Conservation (phyloP, 2,888 invertebrate genomes). For the Nysson spinosus region DNA sequence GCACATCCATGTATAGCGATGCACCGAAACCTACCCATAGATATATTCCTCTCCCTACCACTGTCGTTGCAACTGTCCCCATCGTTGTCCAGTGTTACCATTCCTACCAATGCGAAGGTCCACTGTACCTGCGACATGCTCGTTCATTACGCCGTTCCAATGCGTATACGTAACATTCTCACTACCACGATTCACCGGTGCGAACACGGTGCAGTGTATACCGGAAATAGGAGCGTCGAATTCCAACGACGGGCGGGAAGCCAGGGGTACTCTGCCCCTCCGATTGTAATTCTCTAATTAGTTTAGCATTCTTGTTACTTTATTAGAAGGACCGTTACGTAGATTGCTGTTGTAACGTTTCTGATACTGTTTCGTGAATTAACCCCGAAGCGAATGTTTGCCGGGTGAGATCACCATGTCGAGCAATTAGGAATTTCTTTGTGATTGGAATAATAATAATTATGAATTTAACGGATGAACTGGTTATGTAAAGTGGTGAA, state of each 20-base stretch:
- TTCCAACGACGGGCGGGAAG: conserved; percentile 19
- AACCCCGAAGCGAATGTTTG: too few relatives aligned
- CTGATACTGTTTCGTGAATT: neutral
- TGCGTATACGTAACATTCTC: conserved; percentile 18
- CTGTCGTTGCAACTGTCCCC: conserved; percentile 18
- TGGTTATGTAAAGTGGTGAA: too few relatives aligned
- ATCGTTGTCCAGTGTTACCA: conserved; percentile 7
- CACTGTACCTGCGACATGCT: conserved; percentile 30
- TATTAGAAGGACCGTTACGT: neutral
- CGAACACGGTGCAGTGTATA: conserved; percentile 4
- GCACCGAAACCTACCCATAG: conserved; percentile 9
- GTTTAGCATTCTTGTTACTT: conserved; percentile 13
- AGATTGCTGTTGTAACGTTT: neutral
- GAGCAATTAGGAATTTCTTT: too few relatives aligned
- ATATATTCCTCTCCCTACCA: conserved; percentile 5
- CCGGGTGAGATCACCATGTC: too few relatives aligned
- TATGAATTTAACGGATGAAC: too few relatives aligned
- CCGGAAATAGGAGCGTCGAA: conserved; percentile 36
- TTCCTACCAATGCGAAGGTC: conserved; percentile 9
- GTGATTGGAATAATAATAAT: too few relatives aligned
- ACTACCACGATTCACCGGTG: neutral
- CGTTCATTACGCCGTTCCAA: conserved; percentile 41
- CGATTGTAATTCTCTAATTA: conserved; percentile 35
- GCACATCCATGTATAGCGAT: conserved; percentile 26
- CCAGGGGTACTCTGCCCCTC: conserved; percentile 19